Conservation (phyloP, 2,797 vertebrate species). For the Synanceia verrucosa region DNA sequence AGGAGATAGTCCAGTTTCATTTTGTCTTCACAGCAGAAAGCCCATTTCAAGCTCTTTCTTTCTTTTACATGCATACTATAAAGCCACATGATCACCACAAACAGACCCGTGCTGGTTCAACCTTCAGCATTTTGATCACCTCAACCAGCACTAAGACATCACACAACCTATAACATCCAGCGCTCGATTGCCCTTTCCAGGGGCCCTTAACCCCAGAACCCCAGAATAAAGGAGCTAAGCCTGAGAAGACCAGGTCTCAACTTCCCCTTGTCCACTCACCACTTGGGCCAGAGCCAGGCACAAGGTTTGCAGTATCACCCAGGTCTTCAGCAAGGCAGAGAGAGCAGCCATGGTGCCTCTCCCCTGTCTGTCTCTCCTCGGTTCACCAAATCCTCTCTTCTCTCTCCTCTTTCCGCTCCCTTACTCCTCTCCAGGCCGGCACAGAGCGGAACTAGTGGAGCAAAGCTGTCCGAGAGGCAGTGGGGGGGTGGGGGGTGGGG, state of each 20-base stretch:
- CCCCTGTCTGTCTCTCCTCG: constrained; percentile 67
- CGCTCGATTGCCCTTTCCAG: background rate
- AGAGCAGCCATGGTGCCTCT: constrained; percentile 83
- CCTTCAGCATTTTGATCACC: constrained; percentile 2
- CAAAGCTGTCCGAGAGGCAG: constrained; percentile 50
- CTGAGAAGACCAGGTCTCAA: constrained; percentile 35
- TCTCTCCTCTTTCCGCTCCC: constrained; percentile 54
- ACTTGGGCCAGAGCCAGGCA: constrained; percentile 92
- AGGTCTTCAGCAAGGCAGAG: constrained; percentile 75
- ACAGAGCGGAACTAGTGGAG: constrained; percentile 58
- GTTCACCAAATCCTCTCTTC: constrained; percentile 70
- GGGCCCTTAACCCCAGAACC: constrained; percentile 27
- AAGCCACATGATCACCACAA: background rate
- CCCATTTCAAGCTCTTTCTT: constrained; percentile 13
- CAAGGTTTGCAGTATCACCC: constrained; percentile 86
- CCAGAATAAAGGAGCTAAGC: constrained; percentile 34
- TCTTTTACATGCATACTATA: constrained; percentile 8
- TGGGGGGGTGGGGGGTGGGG: constrained; percentile 15
- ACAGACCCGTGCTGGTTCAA: background rate
- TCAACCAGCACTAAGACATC: constrained; percentile 12
- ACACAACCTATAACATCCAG: constrained; percentile 8
- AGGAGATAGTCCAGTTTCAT: constrained; percentile 20
- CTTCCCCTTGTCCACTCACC: constrained; percentile 85
- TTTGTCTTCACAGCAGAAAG: constrained; percentile 30
- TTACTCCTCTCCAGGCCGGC: constrained; percentile 72